Conservation (phyloP, 2,113 vertebrate genomes). For the Oreochromis aureus region DNA sequence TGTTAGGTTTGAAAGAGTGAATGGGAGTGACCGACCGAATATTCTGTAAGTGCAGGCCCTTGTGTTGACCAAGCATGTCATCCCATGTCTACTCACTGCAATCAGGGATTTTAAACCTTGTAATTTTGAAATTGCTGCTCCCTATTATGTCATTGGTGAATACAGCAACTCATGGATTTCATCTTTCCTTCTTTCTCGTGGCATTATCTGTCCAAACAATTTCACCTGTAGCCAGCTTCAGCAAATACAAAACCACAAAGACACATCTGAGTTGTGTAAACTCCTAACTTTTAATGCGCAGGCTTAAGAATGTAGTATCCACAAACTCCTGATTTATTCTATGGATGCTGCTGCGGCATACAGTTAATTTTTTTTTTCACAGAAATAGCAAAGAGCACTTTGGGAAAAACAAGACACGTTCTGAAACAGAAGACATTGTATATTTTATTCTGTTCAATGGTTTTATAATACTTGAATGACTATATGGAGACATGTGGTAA, state of each 20-base stretch:
- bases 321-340: neutral
- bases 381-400: neutral
- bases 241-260: neutral
- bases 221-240: constrained; percentile 2
- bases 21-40: constrained; percentile 9
- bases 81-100: neutral
- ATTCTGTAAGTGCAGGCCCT: neutral
- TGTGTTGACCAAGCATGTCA: constrained; percentile 7
- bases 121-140: neutral
- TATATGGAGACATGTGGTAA: neutral
- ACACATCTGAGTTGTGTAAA: neutral
- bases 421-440: neutral
- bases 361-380: neutral
- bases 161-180: constrained; percentile 33
- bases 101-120: neutral
- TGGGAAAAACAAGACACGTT: neutral
- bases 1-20: constrained; percentile 33
- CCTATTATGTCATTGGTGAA: neutral
- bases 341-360: neutral
- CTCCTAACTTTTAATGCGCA: neutral
- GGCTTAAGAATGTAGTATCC: neutral
- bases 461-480: neutral
- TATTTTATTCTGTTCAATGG: neutral
- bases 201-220: constrained; percentile 26
- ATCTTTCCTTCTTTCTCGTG: constrained; percentile 4